phyloP scores from a whole-genome alignment of 2,113 vertebrate genomes.

The Chionodraco myersi region DNA sequence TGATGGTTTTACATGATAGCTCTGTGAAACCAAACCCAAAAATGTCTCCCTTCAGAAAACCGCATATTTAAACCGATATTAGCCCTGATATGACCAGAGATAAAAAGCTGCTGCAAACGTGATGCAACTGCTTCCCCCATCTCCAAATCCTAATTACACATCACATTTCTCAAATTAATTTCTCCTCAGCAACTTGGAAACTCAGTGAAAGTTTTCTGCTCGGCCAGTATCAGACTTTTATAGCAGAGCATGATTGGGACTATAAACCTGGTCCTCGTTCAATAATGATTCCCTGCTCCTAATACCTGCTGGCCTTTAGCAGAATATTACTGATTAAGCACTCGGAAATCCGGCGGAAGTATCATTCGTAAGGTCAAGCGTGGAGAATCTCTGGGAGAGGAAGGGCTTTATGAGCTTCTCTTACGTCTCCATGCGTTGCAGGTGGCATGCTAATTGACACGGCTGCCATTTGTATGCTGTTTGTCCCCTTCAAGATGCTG shows the following conservation, averaged over 20 bases:
- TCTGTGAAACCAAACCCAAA: slow-evolving; percentile 20
- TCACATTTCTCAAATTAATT: slow-evolving; percentile 71
- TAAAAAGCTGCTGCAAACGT: slow-evolving; percentile 67
- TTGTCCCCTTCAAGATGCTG: slow-evolving; percentile 37
- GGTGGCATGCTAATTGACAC: slow-evolving; percentile 75
- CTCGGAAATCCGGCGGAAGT: slow-evolving; percentile 80
- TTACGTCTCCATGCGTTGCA: slow-evolving; percentile 68
- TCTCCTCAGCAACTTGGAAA: slow-evolving; percentile 66
- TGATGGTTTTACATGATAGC: slow-evolving; percentile 38
- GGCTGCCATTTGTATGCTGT: slow-evolving; percentile 52
- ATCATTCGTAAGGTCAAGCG: slow-evolving; percentile 83
- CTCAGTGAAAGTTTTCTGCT: slow-evolving; percentile 68
- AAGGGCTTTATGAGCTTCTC: slow-evolving; percentile 77
- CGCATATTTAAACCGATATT: slow-evolving; percentile 68
- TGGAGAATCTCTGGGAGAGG: slow-evolving; percentile 79
- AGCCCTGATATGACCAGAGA: slow-evolving; percentile 67
- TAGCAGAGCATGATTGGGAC: slow-evolving; percentile 77
- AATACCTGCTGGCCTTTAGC: slow-evolving; percentile 83
- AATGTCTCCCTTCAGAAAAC: slow-evolving; percentile 48
- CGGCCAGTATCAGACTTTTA: slow-evolving; percentile 73
- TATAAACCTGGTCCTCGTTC: slow-evolving; percentile 80
- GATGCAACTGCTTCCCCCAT: slow-evolving; percentile 66
- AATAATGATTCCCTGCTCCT: slow-evolving; percentile 78
- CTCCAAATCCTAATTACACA: slow-evolving; percentile 67
- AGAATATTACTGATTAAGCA: slow-evolving; percentile 81